Base-by-base conservation (phyloP, 2,888 invertebrate species). In the Gymnoscelis rufifasciata region DNA sequence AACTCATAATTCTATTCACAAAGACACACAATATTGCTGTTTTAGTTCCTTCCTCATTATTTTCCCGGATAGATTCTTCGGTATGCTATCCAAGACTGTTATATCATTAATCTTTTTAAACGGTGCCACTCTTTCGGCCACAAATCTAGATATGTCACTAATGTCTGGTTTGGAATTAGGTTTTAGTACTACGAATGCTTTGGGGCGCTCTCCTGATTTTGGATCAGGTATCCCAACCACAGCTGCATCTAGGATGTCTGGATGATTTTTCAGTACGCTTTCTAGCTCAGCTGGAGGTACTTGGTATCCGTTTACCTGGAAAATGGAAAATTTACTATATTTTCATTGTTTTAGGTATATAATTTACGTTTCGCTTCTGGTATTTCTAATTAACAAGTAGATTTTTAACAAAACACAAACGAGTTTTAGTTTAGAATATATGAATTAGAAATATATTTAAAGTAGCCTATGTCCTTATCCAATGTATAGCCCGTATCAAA, bases 281-380 rank as follows among this genome's bases (percentile, higher is more conserved):
- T 97, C 97, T 15, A 97, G 74, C 75, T 97, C 97, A 0, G 97
- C 96, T 12, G 97, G 97, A 7, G 97, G 92, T 5, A 97, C 96
- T 91, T 96, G 91, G 64, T 86, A 91, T 1, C 88, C 92, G 74
- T 91, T 92, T 0, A 93, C 93, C 84, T 84, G 60, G 19, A 3
- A 19, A 19, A n/a, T n/a, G n/a, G n/a, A n/a, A n/a, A n/a, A n/a
- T n/a, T n/a, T n/a, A n/a, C n/a, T n/a, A n/a, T n/a, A n/a, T n/a
- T n/a, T n/a, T n/a, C n/a, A n/a, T n/a, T n/a, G n/a, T n/a, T n/a
- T n/a, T n/a, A n/a, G n/a, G n/a, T n/a, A n/a, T n/a, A n/a, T n/a
- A n/a, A n/a, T n/a, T n/a, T n/a, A n/a, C n/a, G n/a, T n/a, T n/a
- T n/a, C n/a, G n/a, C n/a, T n/a, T n/a, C n/a, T n/a, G n/a, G n/a